Evolutionary conservation across 2,113 vertebrate species (phyloP), one percentile per base, ranked within the genome.

Genomic region (Benitochromis conjunctus): DNA sequence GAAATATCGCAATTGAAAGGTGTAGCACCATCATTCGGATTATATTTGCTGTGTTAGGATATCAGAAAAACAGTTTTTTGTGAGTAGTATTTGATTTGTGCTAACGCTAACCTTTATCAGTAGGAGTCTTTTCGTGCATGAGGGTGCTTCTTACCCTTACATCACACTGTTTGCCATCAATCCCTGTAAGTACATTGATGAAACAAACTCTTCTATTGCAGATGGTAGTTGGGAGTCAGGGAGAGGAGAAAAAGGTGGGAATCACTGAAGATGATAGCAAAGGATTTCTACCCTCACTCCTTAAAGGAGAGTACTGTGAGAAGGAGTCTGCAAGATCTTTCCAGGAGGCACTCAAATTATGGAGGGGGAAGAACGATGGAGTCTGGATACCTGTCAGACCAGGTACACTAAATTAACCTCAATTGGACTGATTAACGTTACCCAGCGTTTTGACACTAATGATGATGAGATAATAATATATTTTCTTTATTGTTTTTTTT

Each of bases 251-350:
- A 76, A 81, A 77, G 5, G 58, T 60, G 10, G 89, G 57, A 56
- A 66, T 85, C 21, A 87, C 34, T 56, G 74, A 88, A 38, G 66
- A 87, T 71, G 36, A 55, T 48, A 58, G 83, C 57, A 9, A 77
- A 16, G 54, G 41, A 82, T 62, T 36, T 69, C 5, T 82, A 82
- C 36, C 13, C 54, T 90, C 87, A 18, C 91, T 97, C 46, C 86
- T 96, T 18, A 91, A 88, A 54, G 97, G 95, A 66, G 71, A 62
- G 4, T 98, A 96, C 82, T 90, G 96, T 88, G 97, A 97, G 86
- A 96, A 96, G 41, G 94, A 95, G 81, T 97, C 98, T 38, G 90
- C 97, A 1, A 92, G 88, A 58, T 94, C 92, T 82, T 98, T 98
- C 91, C 97, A 97, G 91, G 95, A 97, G 58, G 97, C 93, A 71